Evolutionary conservation across 2,797 vertebrate species (phyloP), one percentile per base, ranked within the genome.

Genomic region (Poeciliopsis turneri): DNA sequence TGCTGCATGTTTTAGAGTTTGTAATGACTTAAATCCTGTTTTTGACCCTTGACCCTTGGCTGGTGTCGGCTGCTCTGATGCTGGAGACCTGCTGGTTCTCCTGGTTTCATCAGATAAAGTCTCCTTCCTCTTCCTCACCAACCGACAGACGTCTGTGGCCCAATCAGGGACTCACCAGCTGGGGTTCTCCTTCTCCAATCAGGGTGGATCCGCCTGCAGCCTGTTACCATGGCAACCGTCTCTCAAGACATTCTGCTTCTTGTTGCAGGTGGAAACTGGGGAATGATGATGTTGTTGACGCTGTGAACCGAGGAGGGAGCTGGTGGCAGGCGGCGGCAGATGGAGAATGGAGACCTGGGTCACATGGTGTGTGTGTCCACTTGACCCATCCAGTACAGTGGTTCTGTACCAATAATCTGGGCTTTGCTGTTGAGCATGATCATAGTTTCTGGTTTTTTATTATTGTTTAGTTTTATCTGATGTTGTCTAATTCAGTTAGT

Each of bases 311-410:
- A 77, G 69, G 71, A 68, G 66, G 51, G 79, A 30, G 75, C 33
- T 43, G 45, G 16, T 33, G 4, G 59, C 47, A 49, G 47, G 28
- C 28, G 12, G 53, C 73, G 68, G 79, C 81, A 83, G 81, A 98
- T 98, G 97, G 97, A 98, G 96, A 97, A 98, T 97, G 97, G 97
- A 95, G 97, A 97, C 95, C 97, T 97, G 96, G 96, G 95, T 92
- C 95, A 97, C 95, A 96, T 95, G 96, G 97, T 97, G 86, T 59
- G 92, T 84, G 64, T 74, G 30, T 39, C 33, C 33, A 55, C 53
- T 55, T n/a, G 53, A 66, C 30, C 61, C 7, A 0, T 36, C 61
- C 30, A 33, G 9, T 36, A 36, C 16, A 36, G 61, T 16, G 49
- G 20, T 23, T 51, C 49, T 51, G 49, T 51, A 51, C 20, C 20